Conservation (phyloP, 2,113 vertebrate genomes). For the Microtus richardsoni region DNA sequence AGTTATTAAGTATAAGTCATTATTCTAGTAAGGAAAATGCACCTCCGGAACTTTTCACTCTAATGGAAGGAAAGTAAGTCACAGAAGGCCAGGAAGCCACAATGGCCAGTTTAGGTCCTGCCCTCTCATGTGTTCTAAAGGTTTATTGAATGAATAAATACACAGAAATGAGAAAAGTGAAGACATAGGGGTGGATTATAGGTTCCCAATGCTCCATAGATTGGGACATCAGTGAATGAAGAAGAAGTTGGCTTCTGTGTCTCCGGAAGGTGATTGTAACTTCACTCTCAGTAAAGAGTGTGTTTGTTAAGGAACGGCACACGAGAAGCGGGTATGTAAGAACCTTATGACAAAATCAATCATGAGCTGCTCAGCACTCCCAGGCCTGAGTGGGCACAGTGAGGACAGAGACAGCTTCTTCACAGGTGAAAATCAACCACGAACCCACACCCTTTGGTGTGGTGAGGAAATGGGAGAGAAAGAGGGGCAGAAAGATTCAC, state of each 20-base stretch:
- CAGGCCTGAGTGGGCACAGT: too few species aligned
- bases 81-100: neutral
- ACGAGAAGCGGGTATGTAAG: neutral
- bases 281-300: neutral
- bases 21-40: neutral
- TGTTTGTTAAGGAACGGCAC: neutral
- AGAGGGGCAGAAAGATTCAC: neutral
- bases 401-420: too few species aligned
- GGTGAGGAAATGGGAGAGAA: neutral
- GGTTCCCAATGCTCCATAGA: neutral
- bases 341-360: neutral
- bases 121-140: neutral
- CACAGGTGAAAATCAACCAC: too few species aligned
- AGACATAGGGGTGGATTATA: neutral
- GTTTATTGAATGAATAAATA: constrained; percentile 1
- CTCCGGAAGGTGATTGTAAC: neutral
- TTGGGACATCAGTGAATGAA: neutral
- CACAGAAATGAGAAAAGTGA: neutral
- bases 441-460: too few species aligned
- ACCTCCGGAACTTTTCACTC: neutral
- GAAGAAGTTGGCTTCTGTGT: neutral
- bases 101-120: neutral
- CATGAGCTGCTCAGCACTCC: neutral
- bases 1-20: neutral
- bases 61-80: neutral